A percentile compares a stretch with the other conserved stretches of the same genome.
phyloP scores from a whole-genome alignment of 2,113 vertebrate genomes.

The Pachyramphus minor region DNA sequence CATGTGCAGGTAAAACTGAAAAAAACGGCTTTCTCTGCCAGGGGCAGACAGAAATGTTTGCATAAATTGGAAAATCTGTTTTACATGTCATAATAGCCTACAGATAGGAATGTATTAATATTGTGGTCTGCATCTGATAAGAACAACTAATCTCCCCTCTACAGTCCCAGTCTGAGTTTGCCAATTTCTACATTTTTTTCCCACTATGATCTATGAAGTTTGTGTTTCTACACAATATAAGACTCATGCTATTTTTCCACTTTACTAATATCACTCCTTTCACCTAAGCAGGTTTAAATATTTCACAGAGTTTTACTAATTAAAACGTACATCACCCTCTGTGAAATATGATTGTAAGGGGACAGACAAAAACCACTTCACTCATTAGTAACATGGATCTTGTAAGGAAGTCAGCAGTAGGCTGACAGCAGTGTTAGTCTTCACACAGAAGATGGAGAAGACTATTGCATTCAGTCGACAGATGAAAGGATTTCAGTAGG shows the following conservation, averaged over 20 bases:
- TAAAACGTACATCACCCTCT: not conserved
- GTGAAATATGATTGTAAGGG: not conserved
- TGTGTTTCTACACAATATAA: fast-evolving
- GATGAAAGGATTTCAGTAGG: not conserved
- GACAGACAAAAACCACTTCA: not conserved
- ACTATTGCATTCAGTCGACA: not conserved
- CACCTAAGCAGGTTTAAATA: not conserved
- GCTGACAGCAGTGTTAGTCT: not conserved
- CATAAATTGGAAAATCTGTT: not conserved
- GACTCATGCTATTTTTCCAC: not conserved
- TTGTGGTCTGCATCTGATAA: not conserved
- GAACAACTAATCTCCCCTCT: not conserved
- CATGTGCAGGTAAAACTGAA: not conserved
- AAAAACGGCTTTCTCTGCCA: not conserved
- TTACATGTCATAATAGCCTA: not conserved
- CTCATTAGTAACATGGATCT: not conserved
- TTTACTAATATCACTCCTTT: not conserved
- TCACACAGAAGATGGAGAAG: not conserved
- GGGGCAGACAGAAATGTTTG: not conserved
- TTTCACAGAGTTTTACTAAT: not conserved
- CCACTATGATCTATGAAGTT: not conserved
- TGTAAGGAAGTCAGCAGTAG: not conserved
- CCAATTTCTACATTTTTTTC: not conserved
- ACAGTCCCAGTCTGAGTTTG: not conserved
- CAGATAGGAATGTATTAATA: not conserved